These are phyloP conservation scores for Geotrypetes seraphini DNA, from an alignment of 2,797 vertebrate species.

Conservation along the genomic window DNA sequence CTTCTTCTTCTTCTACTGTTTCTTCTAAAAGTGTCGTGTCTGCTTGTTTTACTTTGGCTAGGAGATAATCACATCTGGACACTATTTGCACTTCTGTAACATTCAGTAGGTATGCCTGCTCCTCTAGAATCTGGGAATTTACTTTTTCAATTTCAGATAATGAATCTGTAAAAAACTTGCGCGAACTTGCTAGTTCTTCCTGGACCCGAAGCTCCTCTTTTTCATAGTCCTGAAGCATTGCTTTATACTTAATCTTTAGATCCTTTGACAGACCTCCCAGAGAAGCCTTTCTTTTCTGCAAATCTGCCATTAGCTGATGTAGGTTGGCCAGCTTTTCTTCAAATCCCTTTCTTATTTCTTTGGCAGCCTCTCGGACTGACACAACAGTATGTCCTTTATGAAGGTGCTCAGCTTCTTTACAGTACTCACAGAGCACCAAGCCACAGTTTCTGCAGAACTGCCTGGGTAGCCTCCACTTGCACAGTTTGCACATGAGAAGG, in stretches of 20 bases:
- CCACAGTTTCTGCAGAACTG: constrained; percentile 78
- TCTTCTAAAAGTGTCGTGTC: constrained; percentile 84
- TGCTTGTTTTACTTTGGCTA: constrained; percentile 83
- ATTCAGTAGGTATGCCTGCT: constrained; percentile 86
- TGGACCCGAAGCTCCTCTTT: constrained; percentile 77
- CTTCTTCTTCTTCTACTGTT: constrained; percentile 66
- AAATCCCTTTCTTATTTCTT: constrained; percentile 76
- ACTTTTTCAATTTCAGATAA: constrained; percentile 82
- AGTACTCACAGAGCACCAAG: constrained; percentile 74
- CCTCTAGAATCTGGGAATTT: constrained; percentile 81
- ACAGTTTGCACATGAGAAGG: constrained; percentile 82
- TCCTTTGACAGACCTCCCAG: constrained; percentile 76
- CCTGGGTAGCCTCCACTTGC: constrained; percentile 75
- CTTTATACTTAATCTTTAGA: constrained; percentile 69
- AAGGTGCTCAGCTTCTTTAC: constrained; percentile 65
- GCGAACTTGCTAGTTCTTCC: constrained; percentile 76
- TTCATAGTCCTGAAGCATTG: constrained; percentile 81
- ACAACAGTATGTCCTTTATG: constrained; percentile 70
- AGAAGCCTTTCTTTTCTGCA: constrained; percentile 77
- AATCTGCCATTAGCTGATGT: constrained; percentile 69
- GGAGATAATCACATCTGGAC: constrained; percentile 89
- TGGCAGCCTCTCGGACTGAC: constrained; percentile 71
- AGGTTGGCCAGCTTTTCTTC: constrained; percentile 64
- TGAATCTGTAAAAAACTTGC: constrained; percentile 75
- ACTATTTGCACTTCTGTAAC: constrained; percentile 88